Evolutionary conservation across 2,797 vertebrate species (phyloP).

Genomic region (Vireo griseus): DNA sequence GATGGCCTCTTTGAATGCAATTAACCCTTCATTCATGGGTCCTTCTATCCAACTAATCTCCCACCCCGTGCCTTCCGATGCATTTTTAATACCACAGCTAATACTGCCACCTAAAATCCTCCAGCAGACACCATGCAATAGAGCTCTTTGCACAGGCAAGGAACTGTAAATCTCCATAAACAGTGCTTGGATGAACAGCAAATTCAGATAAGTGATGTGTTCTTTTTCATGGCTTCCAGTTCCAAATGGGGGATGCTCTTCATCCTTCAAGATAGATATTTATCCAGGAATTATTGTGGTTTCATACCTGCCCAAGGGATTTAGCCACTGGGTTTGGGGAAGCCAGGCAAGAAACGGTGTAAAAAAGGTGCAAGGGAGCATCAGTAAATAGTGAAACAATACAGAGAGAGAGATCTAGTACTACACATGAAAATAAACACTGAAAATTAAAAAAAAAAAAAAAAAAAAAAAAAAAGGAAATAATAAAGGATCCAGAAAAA

Average conservation of each 20-base stretch:
- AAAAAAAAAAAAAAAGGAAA: neutral
- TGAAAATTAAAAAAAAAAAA: neutral
- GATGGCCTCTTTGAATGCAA: slow-evolving; percentile 53
- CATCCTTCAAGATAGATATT: slow-evolving; percentile 31
- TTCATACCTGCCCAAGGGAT: neutral
- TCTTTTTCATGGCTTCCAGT: slow-evolving; percentile 46
- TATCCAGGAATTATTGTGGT: neutral
- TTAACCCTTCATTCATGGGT: slow-evolving; percentile 55
- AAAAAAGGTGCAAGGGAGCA: neutral
- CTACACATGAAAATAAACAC: neutral
- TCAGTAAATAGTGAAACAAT: neutral
- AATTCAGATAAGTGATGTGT: slow-evolving; percentile 59
- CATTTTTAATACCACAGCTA: slow-evolving; percentile 57
- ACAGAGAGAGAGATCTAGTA: neutral
- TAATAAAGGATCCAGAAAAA: neutral
- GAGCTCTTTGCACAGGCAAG: slow-evolving; percentile 31
- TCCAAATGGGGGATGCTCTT: slow-evolving; percentile 11
- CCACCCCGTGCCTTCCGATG: neutral
- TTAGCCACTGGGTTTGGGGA: neutral
- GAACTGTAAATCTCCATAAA: slow-evolving; percentile 64
- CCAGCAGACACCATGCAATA: neutral
- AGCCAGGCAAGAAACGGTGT: neutral
- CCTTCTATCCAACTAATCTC: slow-evolving; percentile 63
- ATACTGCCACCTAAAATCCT: slow-evolving; percentile 56
- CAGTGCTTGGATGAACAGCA: slow-evolving; percentile 56